These are phyloP conservation scores for Brassicogethes aeneus DNA, from an alignment of 2,888 invertebrate species.

Conservation along the genomic window DNA sequence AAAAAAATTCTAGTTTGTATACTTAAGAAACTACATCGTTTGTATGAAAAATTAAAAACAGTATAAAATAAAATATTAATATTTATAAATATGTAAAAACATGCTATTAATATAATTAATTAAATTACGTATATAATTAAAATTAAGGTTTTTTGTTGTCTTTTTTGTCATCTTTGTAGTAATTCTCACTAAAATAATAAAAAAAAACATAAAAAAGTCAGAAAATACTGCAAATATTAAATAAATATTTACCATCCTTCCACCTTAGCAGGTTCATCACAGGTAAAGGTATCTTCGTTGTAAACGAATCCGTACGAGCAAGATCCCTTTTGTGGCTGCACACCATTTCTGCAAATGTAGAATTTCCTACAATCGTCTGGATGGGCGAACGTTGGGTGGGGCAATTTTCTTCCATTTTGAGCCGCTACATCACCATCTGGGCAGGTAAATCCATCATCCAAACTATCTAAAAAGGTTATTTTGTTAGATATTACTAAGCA, in stretches of 20 bases:
- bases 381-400: slow-evolving; percentile 71
- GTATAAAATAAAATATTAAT: no score
- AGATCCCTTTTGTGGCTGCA: slow-evolving; percentile 66
- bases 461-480: slow-evolving; percentile 45
- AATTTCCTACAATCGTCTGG: slow-evolving; percentile 75
- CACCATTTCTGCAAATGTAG: slow-evolving; percentile 71
- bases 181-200: slow-evolving; percentile 32
- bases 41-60: no score
- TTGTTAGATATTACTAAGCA: slow-evolving; percentile 1
- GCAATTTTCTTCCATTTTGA: slow-evolving; percentile 58
- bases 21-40: no score
- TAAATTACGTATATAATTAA: no score
- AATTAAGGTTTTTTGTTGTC: background rate
- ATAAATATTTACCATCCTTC: slow-evolving; percentile 57
- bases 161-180: slow-evolving; percentile 23
- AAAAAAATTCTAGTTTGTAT: no score
- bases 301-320: slow-evolving; percentile 67
- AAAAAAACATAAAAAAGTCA: no score
- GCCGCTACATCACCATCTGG: slow-evolving; percentile 60
- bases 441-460: slow-evolving; percentile 70
- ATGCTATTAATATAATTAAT: no score
- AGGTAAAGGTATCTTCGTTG: slow-evolving; percentile 67
- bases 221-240: slow-evolving; percentile 1
- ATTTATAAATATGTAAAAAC: no score
- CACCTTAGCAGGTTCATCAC: slow-evolving; percentile 68